Evolutionary conservation across 2,888 invertebrate species (phyloP).

Genomic region (Xestia rhomboidea): DNA sequence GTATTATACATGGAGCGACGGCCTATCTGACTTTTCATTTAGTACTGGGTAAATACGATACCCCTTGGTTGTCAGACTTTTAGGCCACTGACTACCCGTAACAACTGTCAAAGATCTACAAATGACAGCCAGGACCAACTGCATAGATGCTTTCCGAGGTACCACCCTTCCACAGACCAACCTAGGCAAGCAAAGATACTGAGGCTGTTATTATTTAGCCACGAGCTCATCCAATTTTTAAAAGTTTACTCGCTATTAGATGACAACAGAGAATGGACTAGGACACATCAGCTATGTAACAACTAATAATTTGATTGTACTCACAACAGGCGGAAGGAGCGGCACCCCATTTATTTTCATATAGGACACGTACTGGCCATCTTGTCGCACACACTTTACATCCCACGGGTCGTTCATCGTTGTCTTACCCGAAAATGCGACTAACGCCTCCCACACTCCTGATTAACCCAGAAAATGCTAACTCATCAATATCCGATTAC

Average conservation of each 20-base stretch:
- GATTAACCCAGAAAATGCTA: slow-evolving; percentile 44
- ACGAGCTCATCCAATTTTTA: not conserved
- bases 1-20: no score
- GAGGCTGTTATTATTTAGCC: no score
- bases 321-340: slow-evolving; percentile 94
- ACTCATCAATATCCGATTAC: slow-evolving; percentile 57
- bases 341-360: slow-evolving; percentile 94
- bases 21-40: no score
- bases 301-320: slow-evolving; percentile 71
- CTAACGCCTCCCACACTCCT: slow-evolving; percentile 24
- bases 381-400: slow-evolving; percentile 84
- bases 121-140: no score
- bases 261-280: not conserved
- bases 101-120: no score
- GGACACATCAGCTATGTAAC: not conserved
- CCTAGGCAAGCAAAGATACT: no score
- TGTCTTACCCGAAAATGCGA: slow-evolving; percentile 29
- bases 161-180: no score
- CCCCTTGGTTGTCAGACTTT: no score
- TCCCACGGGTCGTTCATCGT: slow-evolving; percentile 89
- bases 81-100: no score
- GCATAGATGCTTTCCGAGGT: no score
- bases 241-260: not conserved
- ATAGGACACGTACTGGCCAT: slow-evolving; percentile 91
- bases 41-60: no score